Evolutionary conservation across 2,888 invertebrate genomes (phyloP).

Genomic region (Linnaemya vulpina): DNA sequence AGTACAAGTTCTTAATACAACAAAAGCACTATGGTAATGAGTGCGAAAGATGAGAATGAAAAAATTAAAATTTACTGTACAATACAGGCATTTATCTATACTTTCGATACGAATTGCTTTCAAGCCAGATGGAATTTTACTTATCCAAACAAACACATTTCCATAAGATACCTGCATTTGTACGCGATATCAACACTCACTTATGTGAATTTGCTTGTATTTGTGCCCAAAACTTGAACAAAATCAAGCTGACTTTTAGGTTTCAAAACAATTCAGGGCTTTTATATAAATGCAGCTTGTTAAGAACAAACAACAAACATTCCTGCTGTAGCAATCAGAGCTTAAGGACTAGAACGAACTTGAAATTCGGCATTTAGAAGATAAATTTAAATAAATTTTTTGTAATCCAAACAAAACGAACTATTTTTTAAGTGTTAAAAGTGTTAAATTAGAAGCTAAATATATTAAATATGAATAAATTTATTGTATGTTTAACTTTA

Average conservation of each 20-base stretch:
- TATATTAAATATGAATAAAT: constrained; percentile 76
- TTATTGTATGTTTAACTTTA: constrained; percentile 75
- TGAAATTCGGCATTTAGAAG: constrained; percentile 17
- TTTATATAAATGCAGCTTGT: constrained; percentile 73
- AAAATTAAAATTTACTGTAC: constrained; percentile 29
- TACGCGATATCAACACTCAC: constrained; percentile 18
- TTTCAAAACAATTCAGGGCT: constrained; percentile 63
- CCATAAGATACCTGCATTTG: constrained; percentile 12
- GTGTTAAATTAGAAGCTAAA: constrained; percentile 49
- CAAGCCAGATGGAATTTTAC: constrained; percentile 15
- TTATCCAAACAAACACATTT: neutral
- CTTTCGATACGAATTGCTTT: constrained; percentile 9
- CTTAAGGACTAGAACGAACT: constrained; percentile 77
- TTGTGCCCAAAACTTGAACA: constrained; percentile 15
- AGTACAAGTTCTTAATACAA: constrained; percentile 36
- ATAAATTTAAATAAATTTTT: constrained; percentile 15
- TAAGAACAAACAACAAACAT: constrained; percentile 77
- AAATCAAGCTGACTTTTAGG: constrained; percentile 31
- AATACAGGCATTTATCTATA: constrained; percentile 7
- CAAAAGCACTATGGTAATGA: constrained; percentile 24
- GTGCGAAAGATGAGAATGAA: constrained; percentile 41
- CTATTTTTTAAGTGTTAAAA: constrained; percentile 53
- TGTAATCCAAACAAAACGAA: constrained; percentile 18
- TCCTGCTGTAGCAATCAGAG: constrained; percentile 81
- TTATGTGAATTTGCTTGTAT: neutral